Evolutionary conservation across 2,888 invertebrate species (phyloP), one percentile per base, ranked within the genome.

Genomic region (Danaus chrysippus): DNA sequence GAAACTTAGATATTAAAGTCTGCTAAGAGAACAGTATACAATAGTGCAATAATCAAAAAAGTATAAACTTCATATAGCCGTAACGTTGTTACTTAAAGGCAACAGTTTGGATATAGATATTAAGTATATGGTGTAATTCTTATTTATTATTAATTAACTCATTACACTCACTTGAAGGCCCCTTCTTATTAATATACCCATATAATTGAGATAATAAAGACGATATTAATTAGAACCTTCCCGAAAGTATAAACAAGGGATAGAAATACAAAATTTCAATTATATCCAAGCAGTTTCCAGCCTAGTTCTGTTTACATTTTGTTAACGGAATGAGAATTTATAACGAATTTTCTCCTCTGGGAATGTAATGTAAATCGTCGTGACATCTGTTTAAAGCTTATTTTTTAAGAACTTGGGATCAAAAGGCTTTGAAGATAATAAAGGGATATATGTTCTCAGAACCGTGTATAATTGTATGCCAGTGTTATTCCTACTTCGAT

Each of bases 251-350:
- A 77, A 78, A 77, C 73, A 76, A 74, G 70, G 74, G 79, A 76
- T 76, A 78, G 58, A 62, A 75, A 73, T 79, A 82, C 81, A 77
- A 84, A 86, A 82, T 86, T 87, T 84, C 85, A 86, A 87, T 86
- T 86, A 84, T 82, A 83, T 80, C 78, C 77, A 74, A 70, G 76
- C 71, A 73, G 74, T 75, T 72, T 72, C 67, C 72, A 76, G 68
- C 74, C 72, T 71, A 72, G 79, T 83, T 80, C 80, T 86, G 84
- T 86, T 88, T 86, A 85, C 84, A 85, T 85, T 88, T 84, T 84
- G 84, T 86, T 86, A 84, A 81, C 79, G 79, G 77, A 85, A 86
- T 85, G 85, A 81, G 84, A 86, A 83, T 87, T 87, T 87, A 81
- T 86, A 82, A 81, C 76, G 77, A 81, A 83, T 81, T 83, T 84